Evolutionary conservation across 2,797 vertebrate species (phyloP), one percentile per base, ranked within the genome.

Genomic region (Neoniphon sammara): DNA sequence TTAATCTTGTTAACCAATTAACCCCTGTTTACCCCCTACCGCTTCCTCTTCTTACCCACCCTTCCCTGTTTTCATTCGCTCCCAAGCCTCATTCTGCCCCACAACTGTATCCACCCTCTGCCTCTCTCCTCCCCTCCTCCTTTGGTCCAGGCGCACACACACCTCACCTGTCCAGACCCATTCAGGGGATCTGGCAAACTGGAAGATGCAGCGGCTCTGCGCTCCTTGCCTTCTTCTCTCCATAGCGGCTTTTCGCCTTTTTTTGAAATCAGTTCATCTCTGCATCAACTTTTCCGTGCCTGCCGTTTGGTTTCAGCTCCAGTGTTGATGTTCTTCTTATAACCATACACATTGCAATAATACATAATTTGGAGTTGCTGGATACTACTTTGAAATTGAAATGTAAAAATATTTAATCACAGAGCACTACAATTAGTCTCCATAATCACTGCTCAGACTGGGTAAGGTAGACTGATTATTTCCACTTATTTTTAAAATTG

Each of bases 81-180:
- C 63, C 68, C 90, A 23, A 94, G 94, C 72, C 53, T 81, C 73
- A 60, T 74, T 91, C 88, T 92, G 90, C 90, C 88, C 78, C 78
- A 84, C 86, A 75, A 93, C 88, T 57, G 87, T 49, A 71, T 64
- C 70, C 85, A 82, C 65, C 80, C 84, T 67, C 93, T 84, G 71
- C 87, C 89, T 15, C 93, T 93, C 88, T 94, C 94, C 72, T 89
- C 92, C 78, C 89, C 92, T 49, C 85, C 89, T 94, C 89, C 93
- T 90, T 85, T 93, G 91, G 77, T 91, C 93, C 89, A 66, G 67
- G n/a, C 75, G 5, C 5, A 3, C 31, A 34, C 31, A 7, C 5
- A 67, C 69, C 67, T 83, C 84, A 88, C 85, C 85, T 88, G 82
- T 82, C 81, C 75, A 77, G 14, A 71, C 58, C 46, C 84, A 75